Base-by-base conservation (phyloP, 1,140 invertebrate genomes). In the Musca vetustissima region DNA sequence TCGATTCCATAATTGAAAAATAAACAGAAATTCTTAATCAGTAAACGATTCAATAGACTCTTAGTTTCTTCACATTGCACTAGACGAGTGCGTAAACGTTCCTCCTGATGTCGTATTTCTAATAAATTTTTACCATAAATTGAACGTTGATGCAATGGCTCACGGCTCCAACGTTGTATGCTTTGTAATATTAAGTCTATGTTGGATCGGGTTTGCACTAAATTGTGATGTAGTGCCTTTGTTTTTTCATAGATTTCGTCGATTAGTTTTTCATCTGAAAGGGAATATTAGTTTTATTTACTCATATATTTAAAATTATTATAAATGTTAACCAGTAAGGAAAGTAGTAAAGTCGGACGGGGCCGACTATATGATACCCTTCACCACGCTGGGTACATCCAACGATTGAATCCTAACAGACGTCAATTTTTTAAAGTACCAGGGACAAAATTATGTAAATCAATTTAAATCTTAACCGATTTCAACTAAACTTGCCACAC, bases 151-250 rank as follows among this genome's bases (percentile, higher is more conserved):
- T 87, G 89, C 57, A 90, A 75, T 47, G 89, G 86, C 57, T 77
- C 75, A 24, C 84, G 84, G 53, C 83, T 85, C 89, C 88, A 90
- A 2, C 84, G 83, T 2, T 83, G 81, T 76, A 89, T 86, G 36
- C 89, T 77, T 57, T 83, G 81, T 69, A 80, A 69, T 15, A 84
- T 83, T 66, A 72, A 59, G 0, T 74, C 65, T 47, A 81, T 48
- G 71, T 87, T 86, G 21, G 83, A 76, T 76, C 92, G 90, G 2
- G 89, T 83, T 68, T 87, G 84, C 67, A 86, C 83, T 4, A 92
- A 85, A 57, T 89, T 80, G 19, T 83, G 75, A 68, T 88, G 86
- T 32, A 92, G 74, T 15, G 69, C 68, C 2, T 74, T 69, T 1
- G 78, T 73, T n/a, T 73, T 70, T 7, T 73, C 69, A 50, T 74